A percentile compares a stretch with the other conserved stretches of the same genome.
phyloP scores from a whole-genome alignment of 30 jellyfish, hydroid and myxozoan species.

The Chironex yamaguchii region DNA sequence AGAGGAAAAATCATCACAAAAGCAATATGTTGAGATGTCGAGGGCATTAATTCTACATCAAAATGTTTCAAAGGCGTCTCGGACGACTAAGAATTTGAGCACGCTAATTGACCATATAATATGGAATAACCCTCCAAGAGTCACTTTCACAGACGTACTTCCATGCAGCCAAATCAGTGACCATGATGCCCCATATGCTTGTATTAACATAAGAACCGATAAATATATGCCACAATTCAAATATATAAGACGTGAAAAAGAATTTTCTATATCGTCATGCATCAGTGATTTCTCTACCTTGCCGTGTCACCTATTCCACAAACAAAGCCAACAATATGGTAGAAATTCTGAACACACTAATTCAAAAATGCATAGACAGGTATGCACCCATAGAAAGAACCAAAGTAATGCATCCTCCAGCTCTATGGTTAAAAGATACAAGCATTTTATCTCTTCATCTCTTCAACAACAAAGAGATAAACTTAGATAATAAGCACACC shows the following conservation, averaged over 20 bases:
- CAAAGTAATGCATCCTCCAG: too few relatives aligned
- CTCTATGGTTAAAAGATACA: too few relatives aligned
- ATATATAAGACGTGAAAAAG: conserved; percentile 3
- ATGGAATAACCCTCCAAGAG: conserved; percentile 14
- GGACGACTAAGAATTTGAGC: conserved; percentile 17
- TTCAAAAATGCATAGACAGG: too few relatives aligned
- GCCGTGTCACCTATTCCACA: too few relatives aligned
- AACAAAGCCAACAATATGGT: too few relatives aligned
- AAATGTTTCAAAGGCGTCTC: conserved; percentile 49
- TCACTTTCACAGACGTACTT: conserved; percentile 17
- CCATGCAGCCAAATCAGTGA: conserved; percentile 22
- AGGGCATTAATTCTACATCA: background rate
- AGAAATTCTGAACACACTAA: too few relatives aligned
- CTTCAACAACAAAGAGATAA: too few relatives aligned
- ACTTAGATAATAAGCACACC: too few relatives aligned
- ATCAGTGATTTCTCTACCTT: too few relatives aligned
- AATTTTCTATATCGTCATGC: background rate
- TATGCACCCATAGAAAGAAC: too few relatives aligned
- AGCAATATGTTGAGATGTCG: background rate
- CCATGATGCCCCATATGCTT: conserved; percentile 42
- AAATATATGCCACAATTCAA: conserved; percentile 44
- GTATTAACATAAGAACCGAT: conserved; percentile 2
- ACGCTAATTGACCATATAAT: background rate
- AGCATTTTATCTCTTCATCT: too few relatives aligned
- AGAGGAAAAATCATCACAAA: background rate